Percentiles rank a stretch among this genome's conserved stretches.
Evolutionary conservation across 1,140 invertebrate species (phyloP).

Genomic region (Temnothorax curvispinosus): DNA sequence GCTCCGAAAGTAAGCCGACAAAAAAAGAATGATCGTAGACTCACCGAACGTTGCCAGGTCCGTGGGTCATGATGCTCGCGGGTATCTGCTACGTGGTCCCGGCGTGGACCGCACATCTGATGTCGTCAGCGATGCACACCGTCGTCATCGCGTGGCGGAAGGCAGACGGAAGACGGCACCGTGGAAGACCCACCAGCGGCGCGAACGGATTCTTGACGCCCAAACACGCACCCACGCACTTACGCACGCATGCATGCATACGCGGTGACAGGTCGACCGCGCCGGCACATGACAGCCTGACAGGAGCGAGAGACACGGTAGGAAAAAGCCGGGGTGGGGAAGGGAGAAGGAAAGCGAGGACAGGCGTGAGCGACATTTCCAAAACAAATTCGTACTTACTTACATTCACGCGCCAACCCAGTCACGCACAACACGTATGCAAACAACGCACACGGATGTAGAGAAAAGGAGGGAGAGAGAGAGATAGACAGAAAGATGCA

Average conservation of each 20-base stretch:
- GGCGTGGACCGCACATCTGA: too few relatives aligned
- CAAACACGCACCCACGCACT: conserved; percentile 63
- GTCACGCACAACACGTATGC: conserved; percentile 49
- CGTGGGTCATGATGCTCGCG: conserved; percentile 16
- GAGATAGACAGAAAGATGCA: background rate
- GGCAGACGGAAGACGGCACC: background rate
- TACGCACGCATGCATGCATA: conserved; percentile 50
- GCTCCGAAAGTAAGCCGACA: background rate
- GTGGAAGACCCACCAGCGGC: too few relatives aligned
- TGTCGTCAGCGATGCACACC: background rate
- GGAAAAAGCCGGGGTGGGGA: background rate
- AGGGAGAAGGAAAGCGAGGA: background rate
- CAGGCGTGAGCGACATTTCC: conserved; percentile 22
- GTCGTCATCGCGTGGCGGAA: background rate
- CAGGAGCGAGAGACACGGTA: background rate
- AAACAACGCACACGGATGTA: conserved; percentile 15
- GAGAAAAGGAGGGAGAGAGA: background rate
- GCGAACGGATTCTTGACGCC: conserved; percentile 57
- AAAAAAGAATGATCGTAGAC: conserved; percentile 8
- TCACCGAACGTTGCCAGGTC: conserved; percentile 45
- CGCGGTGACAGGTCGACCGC: conserved; percentile 9
- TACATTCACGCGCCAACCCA: conserved; percentile 52
- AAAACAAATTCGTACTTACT: conserved; percentile 46
- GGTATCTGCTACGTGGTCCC: conserved; percentile 4
- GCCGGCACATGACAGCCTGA: conserved; percentile 10